Conservation (phyloP, 1,140 invertebrate species). For the Oscheius sp. region DNA sequence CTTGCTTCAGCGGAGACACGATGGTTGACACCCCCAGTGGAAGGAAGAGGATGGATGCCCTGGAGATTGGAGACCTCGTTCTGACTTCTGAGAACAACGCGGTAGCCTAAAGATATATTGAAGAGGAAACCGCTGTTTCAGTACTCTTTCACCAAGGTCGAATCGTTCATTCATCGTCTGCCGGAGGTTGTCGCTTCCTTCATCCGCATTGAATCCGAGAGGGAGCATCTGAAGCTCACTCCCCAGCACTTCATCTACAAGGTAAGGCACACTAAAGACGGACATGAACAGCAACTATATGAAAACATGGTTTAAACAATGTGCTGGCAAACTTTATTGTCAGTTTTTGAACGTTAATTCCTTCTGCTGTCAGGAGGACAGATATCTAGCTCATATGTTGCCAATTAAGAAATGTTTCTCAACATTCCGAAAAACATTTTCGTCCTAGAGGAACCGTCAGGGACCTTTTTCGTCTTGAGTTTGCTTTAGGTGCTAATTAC, state of each 20-base stretch:
- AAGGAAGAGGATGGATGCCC: constrained; percentile 41
- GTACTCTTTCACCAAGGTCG: constrained; percentile 37
- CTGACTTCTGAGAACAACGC: constrained; percentile 36
- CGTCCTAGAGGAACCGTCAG: no score
- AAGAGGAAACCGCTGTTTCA: background rate
- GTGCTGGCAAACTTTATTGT: no score
- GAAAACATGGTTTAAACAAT: no score
- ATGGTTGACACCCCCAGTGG: constrained; percentile 41
- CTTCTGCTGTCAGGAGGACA: no score
- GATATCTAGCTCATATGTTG: no score
- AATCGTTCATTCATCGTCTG: constrained; percentile 44
- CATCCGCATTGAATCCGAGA: constrained; percentile 39
- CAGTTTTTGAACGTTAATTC: no score
- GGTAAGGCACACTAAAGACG: constrained; percentile 12
- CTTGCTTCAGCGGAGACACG: constrained; percentile 44
- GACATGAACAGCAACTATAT: background rate
- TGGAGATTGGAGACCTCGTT: constrained; percentile 45
- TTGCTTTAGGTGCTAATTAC: no score
- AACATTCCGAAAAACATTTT: no score
- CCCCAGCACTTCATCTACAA: constrained; percentile 50
- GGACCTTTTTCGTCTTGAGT: no score
- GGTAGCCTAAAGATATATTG: constrained; percentile 16
- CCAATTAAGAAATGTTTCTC: no score
- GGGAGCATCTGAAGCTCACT: constrained; percentile 37
- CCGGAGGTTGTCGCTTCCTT: constrained; percentile 40